phyloP scores from a whole-genome alignment of 2,888 invertebrate species.

The Lasioglossum malachurum region DNA sequence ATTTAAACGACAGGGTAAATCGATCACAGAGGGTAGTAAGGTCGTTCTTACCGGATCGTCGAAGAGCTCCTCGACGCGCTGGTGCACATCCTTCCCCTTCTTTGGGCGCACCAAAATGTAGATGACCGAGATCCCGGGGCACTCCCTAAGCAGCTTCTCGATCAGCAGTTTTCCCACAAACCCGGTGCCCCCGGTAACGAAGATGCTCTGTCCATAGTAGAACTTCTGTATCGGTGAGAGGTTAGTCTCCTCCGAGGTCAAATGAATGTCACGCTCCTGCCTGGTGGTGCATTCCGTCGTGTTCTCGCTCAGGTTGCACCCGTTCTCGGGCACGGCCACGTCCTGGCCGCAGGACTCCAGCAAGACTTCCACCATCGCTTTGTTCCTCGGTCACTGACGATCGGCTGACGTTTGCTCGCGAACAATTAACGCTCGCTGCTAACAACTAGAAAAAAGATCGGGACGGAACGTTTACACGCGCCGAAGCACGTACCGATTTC shows the following conservation, averaged over 20 bases:
- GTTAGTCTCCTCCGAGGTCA: conserved; percentile 56
- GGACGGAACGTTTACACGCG: conserved; percentile 3
- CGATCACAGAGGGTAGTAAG: not conserved
- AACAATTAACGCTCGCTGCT: not conserved
- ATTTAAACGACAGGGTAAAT: not conserved
- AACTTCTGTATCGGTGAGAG: conserved; percentile 85
- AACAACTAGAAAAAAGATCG: not conserved
- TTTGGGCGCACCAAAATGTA: conserved; percentile 88
- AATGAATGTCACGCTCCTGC: conserved; percentile 38
- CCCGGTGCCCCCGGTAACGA: conserved; percentile 89
- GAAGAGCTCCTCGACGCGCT: conserved; percentile 86
- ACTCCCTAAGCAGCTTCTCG: conserved; percentile 89
- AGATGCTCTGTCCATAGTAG: conserved; percentile 86
- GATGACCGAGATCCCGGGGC: conserved; percentile 87
- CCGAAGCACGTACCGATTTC: not conserved
- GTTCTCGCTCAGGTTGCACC: conserved; percentile 69
- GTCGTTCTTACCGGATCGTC: conserved; percentile 79
- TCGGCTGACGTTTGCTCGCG: not conserved
- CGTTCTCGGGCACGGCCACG: conserved; percentile 77
- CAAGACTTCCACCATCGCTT: conserved; percentile 81
- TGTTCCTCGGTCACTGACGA: not conserved
- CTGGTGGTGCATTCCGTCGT: conserved; percentile 73
- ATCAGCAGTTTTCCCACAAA: conserved; percentile 90
- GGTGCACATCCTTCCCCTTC: conserved; percentile 86
- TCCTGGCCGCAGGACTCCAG: conserved; percentile 82